A percentile compares a stretch with the other conserved stretches of the same genome.
Evolutionary conservation across 2,113 vertebrate species (phyloP).

Genomic region (Cairina moschata): DNA sequence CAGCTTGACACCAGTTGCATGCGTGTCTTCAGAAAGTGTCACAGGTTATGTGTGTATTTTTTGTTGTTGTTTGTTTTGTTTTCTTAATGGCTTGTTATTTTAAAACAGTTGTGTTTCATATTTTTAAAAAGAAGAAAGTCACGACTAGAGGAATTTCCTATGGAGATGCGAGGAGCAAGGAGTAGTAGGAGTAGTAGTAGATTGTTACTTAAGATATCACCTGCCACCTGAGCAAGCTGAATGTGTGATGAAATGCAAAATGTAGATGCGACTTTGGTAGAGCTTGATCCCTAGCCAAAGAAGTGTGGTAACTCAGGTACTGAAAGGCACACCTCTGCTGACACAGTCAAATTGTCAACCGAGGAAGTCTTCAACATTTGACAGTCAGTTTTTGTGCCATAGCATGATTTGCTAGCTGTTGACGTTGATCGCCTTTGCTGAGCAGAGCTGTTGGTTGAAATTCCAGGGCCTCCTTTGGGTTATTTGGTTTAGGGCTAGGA

Average conservation of each 20-base stretch:
- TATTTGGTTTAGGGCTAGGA: neutral
- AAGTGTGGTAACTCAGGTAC: rapidly evolving
- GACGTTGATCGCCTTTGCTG: neutral
- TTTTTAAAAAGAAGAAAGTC: neutral
- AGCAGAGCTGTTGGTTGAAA: neutral
- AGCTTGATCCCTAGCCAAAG: neutral
- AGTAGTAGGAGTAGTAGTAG: neutral
- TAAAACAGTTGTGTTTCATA: neutral
- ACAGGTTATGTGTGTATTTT: neutral
- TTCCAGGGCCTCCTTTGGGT: neutral
- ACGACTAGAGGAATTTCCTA: neutral
- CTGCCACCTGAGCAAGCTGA: neutral
- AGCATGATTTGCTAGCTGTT: neutral
- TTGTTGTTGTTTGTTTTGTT: neutral
- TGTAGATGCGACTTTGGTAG: neutral
- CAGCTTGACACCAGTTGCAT: constrained; percentile 16
- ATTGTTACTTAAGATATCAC: neutral
- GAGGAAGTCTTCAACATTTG: neutral
- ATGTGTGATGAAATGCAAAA: neutral
- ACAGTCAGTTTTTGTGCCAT: neutral
- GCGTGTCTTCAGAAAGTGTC: neutral
- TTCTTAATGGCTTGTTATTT: neutral
- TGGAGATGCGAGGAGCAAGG: neutral
- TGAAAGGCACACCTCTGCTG: neutral
- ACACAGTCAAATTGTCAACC: neutral